Conservation (phyloP, 2,113 vertebrate species). For the crab-eating macaque (Macaca fascicularis) region T2T-MFA8v1.1 NC_088381.1:158164001-158164500, state of each 20-base stretch:
- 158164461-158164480: background rate
- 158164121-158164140: background rate
- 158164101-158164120: background rate
- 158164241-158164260: background rate
- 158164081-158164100: background rate
- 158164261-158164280: background rate
- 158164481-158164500: background rate
- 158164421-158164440: background rate
- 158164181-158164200: background rate
- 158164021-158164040: background rate
- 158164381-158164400: background rate
- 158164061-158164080: background rate
- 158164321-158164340: background rate
- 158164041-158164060: background rate
- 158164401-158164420: background rate
- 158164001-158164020: background rate
- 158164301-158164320: background rate
- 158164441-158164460: background rate
- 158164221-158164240: background rate
- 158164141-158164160: background rate
- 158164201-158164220: background rate
- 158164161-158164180: background rate
- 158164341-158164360: background rate
- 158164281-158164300: background rate
- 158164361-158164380: background rate